Evolutionary conservation across 2,797 vertebrate genomes (phyloP).

Genomic region (Melopsittacus undulatus): DNA sequence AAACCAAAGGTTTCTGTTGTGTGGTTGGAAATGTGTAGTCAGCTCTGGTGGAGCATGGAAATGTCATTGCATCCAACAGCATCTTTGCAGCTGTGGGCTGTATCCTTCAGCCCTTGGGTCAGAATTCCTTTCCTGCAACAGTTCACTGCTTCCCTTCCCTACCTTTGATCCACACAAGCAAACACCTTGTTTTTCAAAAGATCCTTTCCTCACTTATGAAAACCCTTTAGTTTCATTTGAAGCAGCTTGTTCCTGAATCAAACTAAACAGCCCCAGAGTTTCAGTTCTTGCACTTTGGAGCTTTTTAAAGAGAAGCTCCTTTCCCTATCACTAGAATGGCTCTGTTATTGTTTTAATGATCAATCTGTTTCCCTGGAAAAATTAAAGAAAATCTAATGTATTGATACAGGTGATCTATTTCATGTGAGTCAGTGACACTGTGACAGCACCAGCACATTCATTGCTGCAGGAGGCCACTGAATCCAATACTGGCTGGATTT

Average conservation of each 20-base stretch:
- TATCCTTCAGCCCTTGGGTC: not conserved
- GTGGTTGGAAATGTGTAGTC: not conserved
- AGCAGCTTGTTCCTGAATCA: not conserved
- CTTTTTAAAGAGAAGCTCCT: not conserved
- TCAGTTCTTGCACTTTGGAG: not conserved
- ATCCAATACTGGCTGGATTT: not conserved
- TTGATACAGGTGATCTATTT: slow-evolving; percentile 35
- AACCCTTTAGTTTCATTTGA: not conserved
- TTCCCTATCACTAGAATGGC: not conserved
- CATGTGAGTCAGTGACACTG: not conserved
- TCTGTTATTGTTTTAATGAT: slow-evolving; percentile 17
- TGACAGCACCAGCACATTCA: not conserved
- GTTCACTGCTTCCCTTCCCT: not conserved
- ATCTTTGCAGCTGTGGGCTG: not conserved
- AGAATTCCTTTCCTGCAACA: not conserved
- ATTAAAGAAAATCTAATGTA: slow-evolving; percentile 28
- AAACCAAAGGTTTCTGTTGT: not conserved
- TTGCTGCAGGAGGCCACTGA: slow-evolving; percentile 13
- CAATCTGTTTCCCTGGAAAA: slow-evolving; percentile 32
- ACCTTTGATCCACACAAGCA: not conserved
- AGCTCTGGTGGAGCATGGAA: not conserved
- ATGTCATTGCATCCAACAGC: not conserved
- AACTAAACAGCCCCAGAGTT: not conserved
- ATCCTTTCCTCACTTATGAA: not conserved
- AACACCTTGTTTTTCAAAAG: not conserved